These are phyloP conservation scores for Cettia cetti DNA, from an alignment of 2,113 vertebrate genomes.

Conservation along the genomic window DNA sequence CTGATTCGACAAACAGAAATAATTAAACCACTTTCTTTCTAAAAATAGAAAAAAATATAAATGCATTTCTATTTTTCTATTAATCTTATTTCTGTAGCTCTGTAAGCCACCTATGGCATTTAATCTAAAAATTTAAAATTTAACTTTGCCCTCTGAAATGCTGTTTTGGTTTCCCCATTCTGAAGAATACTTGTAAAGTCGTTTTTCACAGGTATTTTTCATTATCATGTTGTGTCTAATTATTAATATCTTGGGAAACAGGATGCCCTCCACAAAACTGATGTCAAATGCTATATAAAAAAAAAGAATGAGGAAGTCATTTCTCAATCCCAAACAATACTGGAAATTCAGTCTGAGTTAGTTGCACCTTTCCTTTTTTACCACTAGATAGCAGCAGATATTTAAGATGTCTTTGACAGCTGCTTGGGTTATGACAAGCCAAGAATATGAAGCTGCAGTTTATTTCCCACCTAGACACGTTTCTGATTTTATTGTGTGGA, in stretches of 20 bases:
- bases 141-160: not conserved
- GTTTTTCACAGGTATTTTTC: not conserved
- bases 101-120: rapidly evolving
- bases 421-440: rapidly evolving
- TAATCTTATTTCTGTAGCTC: not conserved
- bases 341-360: not conserved
- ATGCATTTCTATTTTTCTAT: not conserved
- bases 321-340: not conserved
- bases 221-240: not conserved
- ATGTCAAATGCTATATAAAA: not conserved
- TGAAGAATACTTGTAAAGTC: not conserved
- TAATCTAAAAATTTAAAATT: not conserved
- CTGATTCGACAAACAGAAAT: not conserved
- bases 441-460: not conserved
- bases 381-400: constrained; percentile 52
- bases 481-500: not conserved
- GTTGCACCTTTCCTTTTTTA: not conserved
- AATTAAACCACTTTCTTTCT: not conserved
- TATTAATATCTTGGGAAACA: not conserved
- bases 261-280: not conserved
- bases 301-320: not conserved
- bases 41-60: not conserved
- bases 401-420: not conserved
- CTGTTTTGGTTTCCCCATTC: not conserved
- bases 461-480: not conserved